Evolutionary conservation across 1,140 invertebrate species (phyloP).

Genomic region (Scaptomyza graminum): DNA sequence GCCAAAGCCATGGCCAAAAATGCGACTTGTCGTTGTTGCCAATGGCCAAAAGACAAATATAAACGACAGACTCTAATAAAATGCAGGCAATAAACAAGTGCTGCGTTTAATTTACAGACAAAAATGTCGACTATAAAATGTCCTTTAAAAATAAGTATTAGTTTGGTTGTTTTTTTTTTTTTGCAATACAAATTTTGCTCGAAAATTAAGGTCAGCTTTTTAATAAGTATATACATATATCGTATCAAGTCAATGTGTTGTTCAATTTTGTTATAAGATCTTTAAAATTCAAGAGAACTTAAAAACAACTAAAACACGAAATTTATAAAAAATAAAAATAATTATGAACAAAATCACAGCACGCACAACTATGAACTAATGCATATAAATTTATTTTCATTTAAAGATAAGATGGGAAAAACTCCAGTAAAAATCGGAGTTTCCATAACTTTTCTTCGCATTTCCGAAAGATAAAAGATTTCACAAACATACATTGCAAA

Average conservation of each 20-base stretch:
- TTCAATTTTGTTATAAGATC: too few relatives aligned
- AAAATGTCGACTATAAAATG: slow-evolving; percentile 2
- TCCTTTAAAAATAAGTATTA: slow-evolving; percentile 7
- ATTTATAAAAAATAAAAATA: too few relatives aligned
- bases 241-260: too few relatives aligned
- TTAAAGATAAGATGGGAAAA: background rate
- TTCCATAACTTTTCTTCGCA: background rate
- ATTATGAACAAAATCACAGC: too few relatives aligned
- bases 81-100: slow-evolving; percentile 26
- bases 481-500: slow-evolving; percentile 33
- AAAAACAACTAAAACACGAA: too few relatives aligned
- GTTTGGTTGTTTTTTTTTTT: too few relatives aligned
- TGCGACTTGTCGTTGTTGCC: slow-evolving; percentile 32
- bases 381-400: background rate
- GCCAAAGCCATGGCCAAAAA: slow-evolving; percentile 71
- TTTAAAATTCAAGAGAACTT: too few relatives aligned
- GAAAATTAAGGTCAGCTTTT: too few relatives aligned
- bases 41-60: slow-evolving; percentile 45
- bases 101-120: background rate
- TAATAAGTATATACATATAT: too few relatives aligned
- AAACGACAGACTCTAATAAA: slow-evolving; percentile 24
- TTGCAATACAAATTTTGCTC: too few relatives aligned
- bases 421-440: background rate
- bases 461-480: background rate
- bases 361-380: too few relatives aligned